A percentile compares a stretch with the other conserved stretches of the same genome.
Evolutionary conservation across 2,797 vertebrate species (phyloP).

Genomic region (Poeciliopsis paucimaculata): DNA sequence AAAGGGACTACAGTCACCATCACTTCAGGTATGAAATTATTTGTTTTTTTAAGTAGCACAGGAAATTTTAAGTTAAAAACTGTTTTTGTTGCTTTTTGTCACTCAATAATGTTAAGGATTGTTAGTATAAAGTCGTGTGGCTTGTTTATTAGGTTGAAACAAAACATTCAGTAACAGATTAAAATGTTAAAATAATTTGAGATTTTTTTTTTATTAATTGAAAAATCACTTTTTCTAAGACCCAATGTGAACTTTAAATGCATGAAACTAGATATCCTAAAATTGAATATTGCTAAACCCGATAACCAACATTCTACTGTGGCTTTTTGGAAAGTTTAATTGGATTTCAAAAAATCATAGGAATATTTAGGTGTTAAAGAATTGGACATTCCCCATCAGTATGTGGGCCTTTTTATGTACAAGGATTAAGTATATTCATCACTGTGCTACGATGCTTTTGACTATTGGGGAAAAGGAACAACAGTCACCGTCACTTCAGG

Average conservation of each 20-base stretch:
- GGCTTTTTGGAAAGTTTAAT: neutral
- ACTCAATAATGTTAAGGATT: neutral
- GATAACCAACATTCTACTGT: neutral
- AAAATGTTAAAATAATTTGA: neutral
- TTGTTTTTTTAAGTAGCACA: neutral
- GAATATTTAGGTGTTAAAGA: neutral
- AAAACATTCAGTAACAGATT: neutral
- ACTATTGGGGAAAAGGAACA: slow-evolving; percentile 58
- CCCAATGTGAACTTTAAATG: neutral
- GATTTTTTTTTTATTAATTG: neutral
- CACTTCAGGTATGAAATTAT: slow-evolving; percentile 63
- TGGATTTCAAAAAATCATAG: neutral
- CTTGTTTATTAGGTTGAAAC: neutral
- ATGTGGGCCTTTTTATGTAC: neutral
- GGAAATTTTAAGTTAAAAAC: neutral
- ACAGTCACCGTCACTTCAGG: slow-evolving; percentile 40
- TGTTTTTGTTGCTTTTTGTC: neutral
- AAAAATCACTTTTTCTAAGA: neutral
- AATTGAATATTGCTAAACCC: neutral
- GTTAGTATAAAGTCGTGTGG: neutral
- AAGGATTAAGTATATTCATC: neutral
- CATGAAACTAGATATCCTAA: neutral
- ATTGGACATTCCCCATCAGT: neutral
- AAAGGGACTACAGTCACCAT: slow-evolving; percentile 72
- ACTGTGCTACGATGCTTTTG: slow-evolving; percentile 49